Evolutionary conservation across 2,113 vertebrate species (phyloP), one percentile per base, ranked within the genome.

Genomic region (Sturnira hondurensis): DNA sequence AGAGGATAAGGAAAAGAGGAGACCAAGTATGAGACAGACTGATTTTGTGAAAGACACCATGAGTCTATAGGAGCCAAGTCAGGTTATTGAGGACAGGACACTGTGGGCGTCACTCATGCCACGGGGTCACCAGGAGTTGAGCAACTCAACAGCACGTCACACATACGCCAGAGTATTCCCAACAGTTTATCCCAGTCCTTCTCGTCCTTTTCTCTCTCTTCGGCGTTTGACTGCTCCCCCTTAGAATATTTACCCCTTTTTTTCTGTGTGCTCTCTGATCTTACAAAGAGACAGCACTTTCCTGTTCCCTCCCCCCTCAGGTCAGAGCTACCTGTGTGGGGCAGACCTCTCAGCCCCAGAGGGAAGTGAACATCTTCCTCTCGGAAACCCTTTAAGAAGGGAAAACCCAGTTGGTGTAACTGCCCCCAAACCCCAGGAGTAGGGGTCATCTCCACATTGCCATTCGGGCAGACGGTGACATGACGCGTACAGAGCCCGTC

Each of bases 301-400:
- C 31, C 56, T 31, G 28, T 22, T 92, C 77, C 24, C 77, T n/a
- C 31, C 31, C 45, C 15, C 54, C 36, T 80, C 31, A 56, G 50
- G 31, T 81, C 63, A 77, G 65, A 82, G 54, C 41, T 82, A 38
- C 31, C 63, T 41, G 15, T 33, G 36, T 63, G 43, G 86, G 87
- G 31, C 22, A 85, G 76, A 95, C 65, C 65, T 84, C 67, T 95
- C 90, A 94, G 85, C 88, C 91, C 70, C 93, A 91, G 82, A 92
- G 91, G 67, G 82, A 93, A 68, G 77, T 65, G 73, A 87, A 90
- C 80, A 68, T 90, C 52, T 85, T 88, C 78, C 28, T 52, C 8
- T 67, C 33, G 67, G 70, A 94, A 97, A 45, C 47, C 86, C 31
- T 95, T 86, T 17, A 17, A 80, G 81, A 84, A 94, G 85, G 61